These are phyloP conservation scores for Tympanuchus pallidicinctus DNA, from an alignment of 2,113 vertebrate species.

Conservation along the genomic window DNA sequence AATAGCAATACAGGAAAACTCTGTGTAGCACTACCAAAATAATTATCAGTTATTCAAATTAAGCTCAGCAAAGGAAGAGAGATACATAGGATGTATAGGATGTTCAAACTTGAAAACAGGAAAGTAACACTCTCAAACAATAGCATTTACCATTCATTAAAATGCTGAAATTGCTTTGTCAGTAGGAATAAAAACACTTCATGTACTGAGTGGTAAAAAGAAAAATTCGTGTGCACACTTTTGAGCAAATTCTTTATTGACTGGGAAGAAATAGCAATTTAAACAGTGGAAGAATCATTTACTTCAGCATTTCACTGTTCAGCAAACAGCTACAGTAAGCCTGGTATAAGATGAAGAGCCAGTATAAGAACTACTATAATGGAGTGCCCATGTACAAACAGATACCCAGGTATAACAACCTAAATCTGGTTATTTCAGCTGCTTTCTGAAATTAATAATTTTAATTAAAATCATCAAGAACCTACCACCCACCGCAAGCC, in stretches of 20 bases:
- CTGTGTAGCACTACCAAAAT: background rate
- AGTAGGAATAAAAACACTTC: constrained; percentile 42
- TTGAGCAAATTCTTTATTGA: constrained; percentile 44
- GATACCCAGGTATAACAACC: background rate
- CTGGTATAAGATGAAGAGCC: background rate
- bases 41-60: constrained; percentile 29
- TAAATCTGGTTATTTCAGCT: background rate
- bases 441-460: background rate
- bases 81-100: background rate
- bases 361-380: background rate
- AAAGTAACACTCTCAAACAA: background rate
- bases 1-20: constrained; percentile 14
- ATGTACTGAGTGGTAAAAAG: background rate
- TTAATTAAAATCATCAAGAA: constrained; percentile 41
- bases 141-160: constrained; percentile 3
- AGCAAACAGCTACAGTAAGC: background rate
- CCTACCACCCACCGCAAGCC: background rate
- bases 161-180: constrained; percentile 63
- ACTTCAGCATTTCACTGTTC: background rate
- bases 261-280: constrained; percentile 18
- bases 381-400: background rate
- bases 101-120: background rate
- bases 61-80: background rate
- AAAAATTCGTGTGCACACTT: constrained; percentile 8
- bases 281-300: constrained; percentile 30